Evolutionary conservation across 2,113 vertebrate genomes (phyloP).

Genomic region (Sclerurus mexicanus): DNA sequence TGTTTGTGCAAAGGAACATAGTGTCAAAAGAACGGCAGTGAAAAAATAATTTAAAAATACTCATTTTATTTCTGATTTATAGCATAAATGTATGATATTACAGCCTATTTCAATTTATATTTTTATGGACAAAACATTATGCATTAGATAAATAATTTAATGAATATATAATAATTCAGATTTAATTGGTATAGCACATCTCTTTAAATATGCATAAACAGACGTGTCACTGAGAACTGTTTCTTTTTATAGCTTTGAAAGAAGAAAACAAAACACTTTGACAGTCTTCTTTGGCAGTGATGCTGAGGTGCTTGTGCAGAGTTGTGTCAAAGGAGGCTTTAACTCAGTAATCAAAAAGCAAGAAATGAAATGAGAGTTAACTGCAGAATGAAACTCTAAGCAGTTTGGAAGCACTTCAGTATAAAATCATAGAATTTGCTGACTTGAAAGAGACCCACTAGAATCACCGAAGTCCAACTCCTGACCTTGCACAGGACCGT

Average conservation of each 20-base stretch:
- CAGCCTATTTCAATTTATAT: not conserved
- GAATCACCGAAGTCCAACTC: not conserved
- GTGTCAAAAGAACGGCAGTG: not conserved
- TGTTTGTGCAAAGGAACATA: not conserved
- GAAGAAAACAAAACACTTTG: not conserved
- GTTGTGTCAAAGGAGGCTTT: not conserved
- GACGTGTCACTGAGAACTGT: not conserved
- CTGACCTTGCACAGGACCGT: not conserved
- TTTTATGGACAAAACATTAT: not conserved
- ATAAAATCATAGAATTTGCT: not conserved
- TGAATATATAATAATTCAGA: not conserved
- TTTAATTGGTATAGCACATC: not conserved
- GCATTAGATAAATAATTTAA: not conserved
- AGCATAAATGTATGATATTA: not conserved
- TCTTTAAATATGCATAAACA: not conserved
- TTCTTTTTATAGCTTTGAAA: not conserved
- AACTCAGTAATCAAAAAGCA: not conserved
- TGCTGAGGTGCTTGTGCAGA: not conserved
- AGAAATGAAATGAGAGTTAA: not conserved
- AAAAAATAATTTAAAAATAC: not conserved
- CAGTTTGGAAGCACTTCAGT: not conserved
- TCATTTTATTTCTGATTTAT: not conserved
- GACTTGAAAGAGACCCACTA: not conserved
- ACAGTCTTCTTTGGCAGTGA: not conserved
- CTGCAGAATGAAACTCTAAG: not conserved